Percentiles rank a stretch among this genome's conserved stretches.
Evolutionary conservation across 2,797 vertebrate genomes (phyloP).

Genomic region (Varecia variegata): DNA sequence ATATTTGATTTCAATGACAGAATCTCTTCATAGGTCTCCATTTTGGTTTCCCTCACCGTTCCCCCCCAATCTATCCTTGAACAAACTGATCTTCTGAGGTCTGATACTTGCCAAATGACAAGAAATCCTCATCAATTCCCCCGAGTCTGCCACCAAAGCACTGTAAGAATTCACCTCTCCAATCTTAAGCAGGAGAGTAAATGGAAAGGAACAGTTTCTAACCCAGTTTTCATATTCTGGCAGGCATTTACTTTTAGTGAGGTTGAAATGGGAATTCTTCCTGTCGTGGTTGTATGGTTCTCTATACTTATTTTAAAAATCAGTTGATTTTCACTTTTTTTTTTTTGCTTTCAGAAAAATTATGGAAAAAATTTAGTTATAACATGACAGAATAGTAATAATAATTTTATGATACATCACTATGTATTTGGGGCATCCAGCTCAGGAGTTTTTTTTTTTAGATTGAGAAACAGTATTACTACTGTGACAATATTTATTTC

Average conservation of each 20-base stretch:
- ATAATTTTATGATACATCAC: neutral
- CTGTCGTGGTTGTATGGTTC: neutral
- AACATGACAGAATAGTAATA: neutral
- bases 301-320: neutral
- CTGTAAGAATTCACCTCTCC: neutral
- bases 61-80: rapidly evolving
- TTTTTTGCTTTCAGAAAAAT: neutral
- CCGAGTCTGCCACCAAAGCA: too few species aligned
- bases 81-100: neutral
- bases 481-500: neutral
- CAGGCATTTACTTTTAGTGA: neutral
- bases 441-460: neutral
- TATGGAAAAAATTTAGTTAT: neutral
- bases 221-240: neutral
- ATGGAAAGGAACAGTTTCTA: neutral
- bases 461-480: neutral
- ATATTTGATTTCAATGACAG: neutral
- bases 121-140: neutral
- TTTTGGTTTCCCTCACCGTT: too few species aligned
- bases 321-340: neutral
- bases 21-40: neutral
- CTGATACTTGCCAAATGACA: neutral
- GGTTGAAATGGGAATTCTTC: neutral
- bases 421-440: neutral
- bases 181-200: neutral